Base-by-base conservation (phyloP, 2,797 vertebrate genomes). In the Acridotheres tristis region DNA sequence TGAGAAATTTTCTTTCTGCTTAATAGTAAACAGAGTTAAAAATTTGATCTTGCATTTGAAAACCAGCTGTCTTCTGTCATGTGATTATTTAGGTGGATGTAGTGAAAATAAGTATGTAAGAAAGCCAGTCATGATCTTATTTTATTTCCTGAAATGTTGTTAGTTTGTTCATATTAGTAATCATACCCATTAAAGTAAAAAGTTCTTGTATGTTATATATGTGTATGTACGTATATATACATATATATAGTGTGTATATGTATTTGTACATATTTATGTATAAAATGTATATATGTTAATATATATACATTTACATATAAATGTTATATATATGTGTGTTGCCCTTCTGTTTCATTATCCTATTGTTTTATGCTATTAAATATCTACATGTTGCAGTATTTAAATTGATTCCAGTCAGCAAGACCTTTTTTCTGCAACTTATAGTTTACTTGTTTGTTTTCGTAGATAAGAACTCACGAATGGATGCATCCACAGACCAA, bases 401-500 rank as follows among this genome's bases (percentile, higher is more conserved):
- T 25, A 40, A 69, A 67, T 40, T 69, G 3, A 45, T 73, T 9
- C 5, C 18, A 15, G 17, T 85, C 32, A 63, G 27, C 32, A 72
- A 32, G 16, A 80, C 10, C 3, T 38, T 85, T 86, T 77, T 78
- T 26, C 18, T 67, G 16, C 47, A 63, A 30, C 16, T 80, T 50
- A 53, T 9, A 9, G 21, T 92, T 87, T 21, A 34, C 19, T 63
- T 79, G 11, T 75, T 58, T 79, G 75, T 94, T 40, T 94, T 94
- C 73, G 36, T 95, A 99, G 99, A 99, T 99, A 97, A 98, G 99
- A 98, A 99, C 99, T 67, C 99, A 99, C 48, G 99, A 99, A 96
- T 99, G 99, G 99, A 99, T 99, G 99, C 99, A 99, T 93, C 98
- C 94, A 36, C 99, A 99, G 79, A 99, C 97, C 77, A 99, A 99